These are phyloP conservation scores for Butorides virescens DNA, from an alignment of 2,113 vertebrate genomes.

Conservation along the genomic window DNA sequence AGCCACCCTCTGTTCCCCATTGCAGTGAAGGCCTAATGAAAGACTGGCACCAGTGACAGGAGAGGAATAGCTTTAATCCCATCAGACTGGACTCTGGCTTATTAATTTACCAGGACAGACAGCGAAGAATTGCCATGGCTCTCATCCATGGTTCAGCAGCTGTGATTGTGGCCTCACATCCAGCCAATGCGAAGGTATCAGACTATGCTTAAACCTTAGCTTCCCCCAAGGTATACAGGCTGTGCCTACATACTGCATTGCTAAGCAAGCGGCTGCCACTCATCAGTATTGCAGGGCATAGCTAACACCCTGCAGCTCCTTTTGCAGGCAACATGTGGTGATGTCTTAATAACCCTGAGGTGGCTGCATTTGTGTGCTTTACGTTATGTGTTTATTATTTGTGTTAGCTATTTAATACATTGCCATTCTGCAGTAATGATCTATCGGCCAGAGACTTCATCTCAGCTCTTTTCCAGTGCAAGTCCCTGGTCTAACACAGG, in stretches of 20 bases:
- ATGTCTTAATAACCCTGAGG: not conserved
- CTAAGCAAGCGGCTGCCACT: not conserved
- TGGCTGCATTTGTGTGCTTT: not conserved
- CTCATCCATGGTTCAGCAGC: not conserved
- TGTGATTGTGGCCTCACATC: not conserved
- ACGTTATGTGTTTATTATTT: not conserved
- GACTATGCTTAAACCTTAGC: too few relatives aligned
- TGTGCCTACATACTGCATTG: rapidly evolving
- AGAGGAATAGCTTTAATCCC: not conserved
- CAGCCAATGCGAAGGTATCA: rapidly evolving
- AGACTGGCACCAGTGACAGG: not conserved
- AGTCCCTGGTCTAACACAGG: too few relatives aligned
- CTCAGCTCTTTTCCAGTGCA: not conserved
- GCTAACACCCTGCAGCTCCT: not conserved
- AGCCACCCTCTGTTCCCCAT: rapidly evolving
- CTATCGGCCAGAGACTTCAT: not conserved
- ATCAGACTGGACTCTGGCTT: not conserved
- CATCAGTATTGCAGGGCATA: rapidly evolving
- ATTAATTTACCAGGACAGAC: not conserved
- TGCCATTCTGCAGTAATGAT: not conserved
- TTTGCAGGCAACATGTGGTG: not conserved
- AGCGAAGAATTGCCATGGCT: not conserved
- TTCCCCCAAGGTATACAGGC: not conserved
- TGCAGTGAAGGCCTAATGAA: not conserved
- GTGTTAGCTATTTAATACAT: not conserved